Evolutionary conservation across 2,888 invertebrate species (phyloP).

Genomic region (Saturnia japonica): DNA sequence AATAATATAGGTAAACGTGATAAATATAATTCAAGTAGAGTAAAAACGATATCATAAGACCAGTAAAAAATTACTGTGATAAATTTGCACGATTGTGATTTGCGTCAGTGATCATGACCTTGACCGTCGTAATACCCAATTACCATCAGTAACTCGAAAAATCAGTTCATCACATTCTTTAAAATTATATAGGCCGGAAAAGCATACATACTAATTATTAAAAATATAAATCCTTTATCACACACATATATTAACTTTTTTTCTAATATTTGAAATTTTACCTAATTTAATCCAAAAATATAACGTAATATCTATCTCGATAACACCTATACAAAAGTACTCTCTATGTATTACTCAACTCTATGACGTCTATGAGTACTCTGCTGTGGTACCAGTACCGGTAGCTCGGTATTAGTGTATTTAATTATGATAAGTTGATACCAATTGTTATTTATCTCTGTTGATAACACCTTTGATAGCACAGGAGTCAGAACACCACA

Average conservation of each 20-base stretch:
- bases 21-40: neutral
- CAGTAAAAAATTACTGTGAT: neutral
- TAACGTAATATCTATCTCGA: neutral
- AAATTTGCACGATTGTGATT: neutral
- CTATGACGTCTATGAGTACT: too few relatives aligned
- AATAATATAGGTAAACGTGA: neutral
- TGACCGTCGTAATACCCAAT: neutral
- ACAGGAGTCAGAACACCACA: too few relatives aligned
- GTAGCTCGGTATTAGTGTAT: too few relatives aligned
- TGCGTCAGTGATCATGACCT: conserved; percentile 9
- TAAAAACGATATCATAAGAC: neutral
- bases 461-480: too few relatives aligned
- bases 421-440: too few relatives aligned
- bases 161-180: neutral
- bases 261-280: neutral
- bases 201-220: neutral
- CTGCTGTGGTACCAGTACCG: too few relatives aligned
- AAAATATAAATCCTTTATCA: neutral
- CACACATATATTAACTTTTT: neutral
- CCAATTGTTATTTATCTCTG: too few relatives aligned
- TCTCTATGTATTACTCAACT: neutral
- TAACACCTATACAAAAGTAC: neutral
- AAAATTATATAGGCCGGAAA: neutral
- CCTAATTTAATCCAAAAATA: neutral
- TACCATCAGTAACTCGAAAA: neutral